phyloP scores from a whole-genome alignment of 2,888 invertebrate species.

The Monopis laevigella region DNA sequence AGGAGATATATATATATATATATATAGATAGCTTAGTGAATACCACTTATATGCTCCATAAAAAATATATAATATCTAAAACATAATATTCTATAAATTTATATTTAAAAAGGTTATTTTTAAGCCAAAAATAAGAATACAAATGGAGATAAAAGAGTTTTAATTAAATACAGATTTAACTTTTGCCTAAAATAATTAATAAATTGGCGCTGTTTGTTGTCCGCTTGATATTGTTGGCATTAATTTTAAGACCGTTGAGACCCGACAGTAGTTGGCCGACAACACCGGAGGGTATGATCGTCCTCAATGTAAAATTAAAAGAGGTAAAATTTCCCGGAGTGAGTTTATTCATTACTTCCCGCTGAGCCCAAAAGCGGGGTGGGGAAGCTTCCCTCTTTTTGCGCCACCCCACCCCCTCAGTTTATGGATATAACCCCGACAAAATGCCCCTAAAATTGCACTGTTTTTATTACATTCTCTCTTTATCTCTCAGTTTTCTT shows the following conservation, averaged over 20 bases:
- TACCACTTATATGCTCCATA: too few relatives aligned
- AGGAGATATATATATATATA: too few relatives aligned
- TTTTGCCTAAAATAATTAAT: too few relatives aligned
- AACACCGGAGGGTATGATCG: conserved; percentile 33
- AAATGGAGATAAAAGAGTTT: too few relatives aligned
- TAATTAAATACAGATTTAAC: too few relatives aligned
- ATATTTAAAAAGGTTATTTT: too few relatives aligned
- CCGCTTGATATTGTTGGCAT: not conserved
- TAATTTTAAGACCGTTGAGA: conserved; percentile 1
- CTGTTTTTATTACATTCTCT: conserved; percentile 65
- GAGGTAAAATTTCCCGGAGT: conserved; percentile 52
- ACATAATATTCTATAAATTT: too few relatives aligned
- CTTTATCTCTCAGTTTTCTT: conserved; percentile 66
- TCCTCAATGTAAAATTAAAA: conserved; percentile 47
- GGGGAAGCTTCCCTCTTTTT: conserved; percentile 27
- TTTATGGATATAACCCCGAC: conserved; percentile 68
- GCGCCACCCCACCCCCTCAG: conserved; percentile 35
- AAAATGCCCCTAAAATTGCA: conserved; percentile 68
- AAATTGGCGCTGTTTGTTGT: too few relatives aligned
- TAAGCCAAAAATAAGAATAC: too few relatives aligned
- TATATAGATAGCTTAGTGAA: too few relatives aligned
- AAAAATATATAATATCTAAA: too few relatives aligned
- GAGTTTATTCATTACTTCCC: conserved; percentile 65
- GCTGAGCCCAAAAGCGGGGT: conserved; percentile 32
- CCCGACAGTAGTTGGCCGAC: conserved; percentile 4